Base-by-base conservation (phyloP, 2,797 vertebrate species). In the Ptychadena robeensis region DNA sequence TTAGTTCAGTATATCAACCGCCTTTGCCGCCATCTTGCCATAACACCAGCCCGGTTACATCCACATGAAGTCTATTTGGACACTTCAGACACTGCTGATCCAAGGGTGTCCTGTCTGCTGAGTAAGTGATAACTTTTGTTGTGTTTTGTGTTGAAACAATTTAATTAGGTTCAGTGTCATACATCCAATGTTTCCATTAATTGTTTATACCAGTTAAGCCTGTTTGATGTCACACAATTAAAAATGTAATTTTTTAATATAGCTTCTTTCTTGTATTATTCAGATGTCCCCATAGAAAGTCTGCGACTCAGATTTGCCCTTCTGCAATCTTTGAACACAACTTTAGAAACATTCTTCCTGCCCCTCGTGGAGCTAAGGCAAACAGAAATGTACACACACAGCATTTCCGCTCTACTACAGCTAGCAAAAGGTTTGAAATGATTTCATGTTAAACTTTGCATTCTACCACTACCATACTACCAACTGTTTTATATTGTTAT, bases 61-160 rank as follows among this genome's bases (percentile, higher is more conserved):
- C 97, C 98, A 34, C 98, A 99, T 0, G 98, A 99, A 85, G 97
- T 96, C 48, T 99, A 99, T 87, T 89, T 99, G 90, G 98, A 99
- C 86, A 90, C 95, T 0, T 91, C 94, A 0, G 97, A 99, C 0
- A 78, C 92, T 0, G 92, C 95, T 0, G 97, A 99, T 86, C 97
- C 97, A 59, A 94, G 96, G 15, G 95, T 98, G 77, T 89, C 96
- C 88, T 96, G 93, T 35, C 93, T 99, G 44, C 87, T 96, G 70
- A 96, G 98, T 98, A 93, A 0, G 96, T 88, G 0, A 0, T n/a
- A n/a, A 53, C 11, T 1, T 18, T 18, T 48, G 15, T 35, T 48
- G 18, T 22, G 18, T 48, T 44, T 44, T 4, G 1, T 38, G 22
- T 53, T 53, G 44, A 53, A 53, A 53, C 6, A 2, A 48, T 22